phyloP scores from a whole-genome alignment of 2,113 vertebrate genomes.

The Pseudorectes ferrugineus region DNA sequence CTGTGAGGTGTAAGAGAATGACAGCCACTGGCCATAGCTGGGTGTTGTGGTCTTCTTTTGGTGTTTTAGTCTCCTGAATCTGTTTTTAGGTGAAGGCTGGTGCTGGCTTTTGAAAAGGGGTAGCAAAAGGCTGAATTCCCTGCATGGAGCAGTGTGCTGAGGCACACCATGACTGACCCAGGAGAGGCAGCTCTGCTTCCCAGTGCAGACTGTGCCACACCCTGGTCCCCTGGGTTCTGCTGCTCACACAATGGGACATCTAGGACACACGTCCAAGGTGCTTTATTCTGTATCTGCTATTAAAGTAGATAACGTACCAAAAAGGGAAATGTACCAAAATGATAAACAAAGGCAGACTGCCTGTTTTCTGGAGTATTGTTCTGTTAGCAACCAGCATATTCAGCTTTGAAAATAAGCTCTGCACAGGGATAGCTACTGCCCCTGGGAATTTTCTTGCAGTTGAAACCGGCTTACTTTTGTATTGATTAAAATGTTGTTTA shows the following conservation, averaged over 20 bases:
- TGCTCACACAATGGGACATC: not conserved
- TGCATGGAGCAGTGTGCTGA: not conserved
- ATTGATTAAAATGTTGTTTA: conserved; percentile 6
- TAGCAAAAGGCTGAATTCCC: not conserved
- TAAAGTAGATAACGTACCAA: not conserved
- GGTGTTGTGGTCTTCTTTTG: not conserved
- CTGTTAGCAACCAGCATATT: not conserved
- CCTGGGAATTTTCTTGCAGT: not conserved
- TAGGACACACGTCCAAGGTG: not conserved
- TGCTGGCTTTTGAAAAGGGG: not conserved
- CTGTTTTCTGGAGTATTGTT: not conserved
- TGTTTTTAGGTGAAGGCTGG: not conserved
- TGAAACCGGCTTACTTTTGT: not conserved
- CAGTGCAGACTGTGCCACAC: not conserved
- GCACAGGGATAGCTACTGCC: not conserved
- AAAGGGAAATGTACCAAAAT: not conserved
- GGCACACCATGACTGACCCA: not conserved
- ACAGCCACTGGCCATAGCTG: not conserved
- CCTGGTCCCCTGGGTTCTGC: not conserved
- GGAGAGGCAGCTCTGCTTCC: not conserved
- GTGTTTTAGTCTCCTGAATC: not conserved
- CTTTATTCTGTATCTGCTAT: not conserved
- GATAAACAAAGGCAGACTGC: not conserved
- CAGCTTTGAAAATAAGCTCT: not conserved
- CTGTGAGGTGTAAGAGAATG: not conserved